A percentile compares a stretch with the other conserved stretches of the same genome.
These are phyloP conservation scores for Synanthedon formicaeformis DNA, from an alignment of 2,888 invertebrate genomes.

Conservation along the genomic window DNA sequence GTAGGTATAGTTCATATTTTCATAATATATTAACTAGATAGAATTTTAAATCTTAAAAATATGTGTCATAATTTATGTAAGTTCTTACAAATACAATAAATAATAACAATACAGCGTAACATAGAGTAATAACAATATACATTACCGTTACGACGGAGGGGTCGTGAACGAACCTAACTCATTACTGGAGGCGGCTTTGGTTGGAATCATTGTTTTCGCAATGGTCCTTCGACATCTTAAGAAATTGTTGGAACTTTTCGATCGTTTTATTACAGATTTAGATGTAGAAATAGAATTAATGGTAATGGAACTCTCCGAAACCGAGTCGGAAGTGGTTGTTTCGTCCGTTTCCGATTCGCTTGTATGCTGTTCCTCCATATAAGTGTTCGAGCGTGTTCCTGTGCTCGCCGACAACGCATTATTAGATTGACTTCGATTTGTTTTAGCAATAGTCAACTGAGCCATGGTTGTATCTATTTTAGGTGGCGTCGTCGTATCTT, in stretches of 20 bases:
- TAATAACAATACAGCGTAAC: too few relatives aligned
- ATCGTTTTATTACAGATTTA: constrained; percentile 25
- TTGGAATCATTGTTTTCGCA: constrained; percentile 19
- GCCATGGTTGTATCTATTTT: constrained; percentile 44
- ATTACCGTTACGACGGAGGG: constrained; percentile 26
- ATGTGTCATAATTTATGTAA: too few relatives aligned
- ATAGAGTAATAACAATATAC: too few relatives aligned
- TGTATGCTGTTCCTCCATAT: constrained; percentile 18
- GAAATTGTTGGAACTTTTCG: constrained; percentile 32
- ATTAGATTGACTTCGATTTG: constrained; percentile 7
- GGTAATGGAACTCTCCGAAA: constrained; percentile 23
- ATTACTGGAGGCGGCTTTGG: constrained; percentile 24
- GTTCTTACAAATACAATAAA: too few relatives aligned
- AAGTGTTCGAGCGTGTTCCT: constrained; percentile 24
- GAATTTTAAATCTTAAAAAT: too few relatives aligned
- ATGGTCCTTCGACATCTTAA: constrained; percentile 44
- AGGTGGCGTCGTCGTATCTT: constrained; percentile 35
- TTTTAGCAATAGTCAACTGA: constrained; percentile 32
- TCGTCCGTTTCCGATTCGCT: constrained; percentile 33
- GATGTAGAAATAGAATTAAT: constrained; percentile 27
- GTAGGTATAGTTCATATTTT: too few relatives aligned
- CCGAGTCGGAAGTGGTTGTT: constrained; percentile 18
- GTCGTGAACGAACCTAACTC: constrained; percentile 38
- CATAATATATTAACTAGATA: too few relatives aligned
- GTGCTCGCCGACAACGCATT: constrained; percentile 35